Evolutionary conservation across 1,140 invertebrate genomes (phyloP), one percentile per base, ranked within the genome.

Genomic region (Sarcophaga bullata): DNA sequence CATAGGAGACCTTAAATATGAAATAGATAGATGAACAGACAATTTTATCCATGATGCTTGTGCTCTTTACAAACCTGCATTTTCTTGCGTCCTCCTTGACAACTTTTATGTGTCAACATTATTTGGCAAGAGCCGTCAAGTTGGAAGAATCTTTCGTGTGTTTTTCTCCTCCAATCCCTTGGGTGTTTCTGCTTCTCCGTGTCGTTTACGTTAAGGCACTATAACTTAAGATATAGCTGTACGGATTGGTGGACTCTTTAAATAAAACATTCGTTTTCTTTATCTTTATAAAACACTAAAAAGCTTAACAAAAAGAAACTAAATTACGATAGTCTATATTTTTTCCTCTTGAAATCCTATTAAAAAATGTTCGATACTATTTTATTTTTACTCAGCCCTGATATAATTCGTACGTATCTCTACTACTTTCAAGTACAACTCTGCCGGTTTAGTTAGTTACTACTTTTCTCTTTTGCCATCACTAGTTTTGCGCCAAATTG

Each of bases 1-100:
- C 97, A 94, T 98, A 99, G 81, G 98, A 99, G 76, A 99, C 96
- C 96, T 99, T 90, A 82, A 91, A 80, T 25, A 84, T 73, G 11
- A 80, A 25, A 17, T 82, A 81, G 81, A 50, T 47, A 82, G 80
- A 80, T 25, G 19, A 52, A 84, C 15, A 75, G 54, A 47, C 13
- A 76, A 11, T 83, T 68, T 82, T 84, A 83, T 83, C 84, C 25
- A 37, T 4, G 25, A 37, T 37, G 25, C 25, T 37, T 37, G 25
- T 50, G 68, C 78, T 83, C 48, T 68, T 13, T 54, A 86, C 86
- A 84, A 91, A 94, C 93, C 91, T 94, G 93, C 80, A 94, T 93
- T 92, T 94, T 94, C 87, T 94, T 94, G 73, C 93, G 91, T 84
- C 91, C 90, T 84, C 90, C 92, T 88, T 93, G 93, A 85, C 88